Evolutionary conservation across 2,113 vertebrate species (phyloP).

Genomic region (Rhinopithecus roxellana): DNA sequence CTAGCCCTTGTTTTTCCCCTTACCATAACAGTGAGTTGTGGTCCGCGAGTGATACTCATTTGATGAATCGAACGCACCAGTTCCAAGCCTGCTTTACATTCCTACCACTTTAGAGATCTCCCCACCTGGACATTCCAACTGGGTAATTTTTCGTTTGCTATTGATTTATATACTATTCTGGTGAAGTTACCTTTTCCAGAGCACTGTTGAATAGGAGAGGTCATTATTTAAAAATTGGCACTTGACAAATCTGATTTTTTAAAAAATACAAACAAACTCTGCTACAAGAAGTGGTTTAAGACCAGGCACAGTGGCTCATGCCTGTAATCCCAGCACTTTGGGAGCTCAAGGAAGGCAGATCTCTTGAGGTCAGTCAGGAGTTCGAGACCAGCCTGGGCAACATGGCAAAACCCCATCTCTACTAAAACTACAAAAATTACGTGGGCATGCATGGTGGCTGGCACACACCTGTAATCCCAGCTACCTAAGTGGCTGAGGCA

Average conservation of each 20-base stretch:
- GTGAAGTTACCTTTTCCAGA: background rate
- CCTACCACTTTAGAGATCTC: no score
- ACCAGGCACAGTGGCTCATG: no score
- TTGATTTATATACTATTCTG: background rate
- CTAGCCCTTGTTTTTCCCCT: background rate
- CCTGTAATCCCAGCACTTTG: no score
- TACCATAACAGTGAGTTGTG: background rate
- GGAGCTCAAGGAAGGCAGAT: no score
- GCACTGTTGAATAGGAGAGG: background rate
- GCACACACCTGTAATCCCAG: no score
- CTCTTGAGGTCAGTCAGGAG: no score
- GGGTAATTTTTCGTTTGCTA: background rate
- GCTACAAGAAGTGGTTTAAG: background rate
- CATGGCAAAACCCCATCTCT: no score
- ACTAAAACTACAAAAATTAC: no score
- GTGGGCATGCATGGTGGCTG: no score
- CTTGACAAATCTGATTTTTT: background rate
- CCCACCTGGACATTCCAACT: background rate
- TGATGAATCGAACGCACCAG: background rate
- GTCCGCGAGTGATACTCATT: background rate
- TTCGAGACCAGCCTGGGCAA: no score
- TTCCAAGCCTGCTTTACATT: background rate
- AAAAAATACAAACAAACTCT: background rate
- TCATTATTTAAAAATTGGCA: background rate
- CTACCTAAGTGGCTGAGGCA: no score